These are phyloP conservation scores for Pseudococcus longispinus DNA, from an alignment of 2,888 invertebrate species.

Conservation along the genomic window DNA sequence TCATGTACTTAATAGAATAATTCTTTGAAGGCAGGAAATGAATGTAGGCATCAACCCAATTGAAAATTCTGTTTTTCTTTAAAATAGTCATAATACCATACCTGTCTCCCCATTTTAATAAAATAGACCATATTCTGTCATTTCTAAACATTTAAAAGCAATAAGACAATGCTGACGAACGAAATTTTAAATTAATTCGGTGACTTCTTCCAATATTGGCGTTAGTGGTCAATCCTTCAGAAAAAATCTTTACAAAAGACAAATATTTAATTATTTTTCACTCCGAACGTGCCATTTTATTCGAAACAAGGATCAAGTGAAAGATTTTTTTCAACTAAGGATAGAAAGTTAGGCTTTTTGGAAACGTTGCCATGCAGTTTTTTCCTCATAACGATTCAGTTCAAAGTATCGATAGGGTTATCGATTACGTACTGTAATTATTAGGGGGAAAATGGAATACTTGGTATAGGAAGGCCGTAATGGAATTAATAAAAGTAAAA, in stretches of 20 bases:
- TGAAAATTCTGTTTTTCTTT: too few species aligned
- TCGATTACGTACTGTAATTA: neutral
- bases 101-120: too few species aligned
- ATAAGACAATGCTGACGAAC: neutral
- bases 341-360: neutral
- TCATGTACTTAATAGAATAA: too few species aligned
- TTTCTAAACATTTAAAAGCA: too few species aligned
- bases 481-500: neutral
- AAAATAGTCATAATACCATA: too few species aligned
- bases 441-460: neutral
- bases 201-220: slow-evolving; percentile 20
- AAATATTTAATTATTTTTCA: slow-evolving; percentile 18
- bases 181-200: neutral
- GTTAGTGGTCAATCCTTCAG: neutral
- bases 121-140: too few species aligned
- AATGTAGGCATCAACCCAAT: too few species aligned
- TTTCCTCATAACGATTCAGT: neutral
- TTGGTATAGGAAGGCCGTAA: neutral
- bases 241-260: neutral
- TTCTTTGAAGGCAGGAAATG: too few species aligned
- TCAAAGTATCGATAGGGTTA: neutral
- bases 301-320: neutral
- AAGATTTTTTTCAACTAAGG: neutral
- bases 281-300: neutral
- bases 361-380: neutral